phyloP scores from a whole-genome alignment of 2,888 invertebrate genomes.

The Plutella xylostella region DNA sequence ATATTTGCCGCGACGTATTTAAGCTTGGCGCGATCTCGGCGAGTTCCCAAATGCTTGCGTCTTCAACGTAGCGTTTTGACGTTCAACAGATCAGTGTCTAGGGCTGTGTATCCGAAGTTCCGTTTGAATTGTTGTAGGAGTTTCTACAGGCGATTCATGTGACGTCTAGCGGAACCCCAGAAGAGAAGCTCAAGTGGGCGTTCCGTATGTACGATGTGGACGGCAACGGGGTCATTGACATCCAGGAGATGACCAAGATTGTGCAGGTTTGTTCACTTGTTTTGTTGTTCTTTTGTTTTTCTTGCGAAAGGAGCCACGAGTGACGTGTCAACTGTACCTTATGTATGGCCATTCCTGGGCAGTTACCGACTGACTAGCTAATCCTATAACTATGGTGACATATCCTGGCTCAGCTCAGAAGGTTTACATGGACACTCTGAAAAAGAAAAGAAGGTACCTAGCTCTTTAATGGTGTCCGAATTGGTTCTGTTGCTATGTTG shows the following conservation, averaged over 20 bases:
- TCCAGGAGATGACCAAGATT: slow-evolving; percentile 99
- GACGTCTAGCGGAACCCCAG: slow-evolving; percentile 96
- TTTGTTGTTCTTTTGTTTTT: not conserved
- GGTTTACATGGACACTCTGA: too few relatives aligned
- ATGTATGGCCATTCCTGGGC: too few relatives aligned
- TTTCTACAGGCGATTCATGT: slow-evolving; percentile 98
- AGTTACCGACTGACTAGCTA: not conserved
- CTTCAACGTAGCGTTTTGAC: not conserved
- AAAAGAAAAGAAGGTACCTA: too few relatives aligned
- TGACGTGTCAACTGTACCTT: too few relatives aligned
- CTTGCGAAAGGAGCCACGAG: not conserved
- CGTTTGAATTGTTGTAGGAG: slow-evolving; percentile 77
- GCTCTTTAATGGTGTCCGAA: too few relatives aligned
- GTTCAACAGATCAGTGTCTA: not conserved
- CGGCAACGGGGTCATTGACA: slow-evolving; percentile 97
- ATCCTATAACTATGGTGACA: too few relatives aligned
- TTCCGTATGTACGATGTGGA: slow-evolving; percentile 99
- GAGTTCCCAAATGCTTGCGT: too few relatives aligned
- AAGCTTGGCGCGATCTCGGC: too few relatives aligned
- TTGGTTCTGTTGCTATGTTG: too few relatives aligned
- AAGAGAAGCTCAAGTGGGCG: slow-evolving; percentile 98
- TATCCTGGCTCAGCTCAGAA: not conserved
- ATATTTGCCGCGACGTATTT: too few relatives aligned
- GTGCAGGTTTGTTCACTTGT: slow-evolving; percentile 88
- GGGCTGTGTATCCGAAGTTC: not conserved